Evolutionary conservation across 2,888 invertebrate genomes (phyloP).

Genomic region (Acronicta psi): DNA sequence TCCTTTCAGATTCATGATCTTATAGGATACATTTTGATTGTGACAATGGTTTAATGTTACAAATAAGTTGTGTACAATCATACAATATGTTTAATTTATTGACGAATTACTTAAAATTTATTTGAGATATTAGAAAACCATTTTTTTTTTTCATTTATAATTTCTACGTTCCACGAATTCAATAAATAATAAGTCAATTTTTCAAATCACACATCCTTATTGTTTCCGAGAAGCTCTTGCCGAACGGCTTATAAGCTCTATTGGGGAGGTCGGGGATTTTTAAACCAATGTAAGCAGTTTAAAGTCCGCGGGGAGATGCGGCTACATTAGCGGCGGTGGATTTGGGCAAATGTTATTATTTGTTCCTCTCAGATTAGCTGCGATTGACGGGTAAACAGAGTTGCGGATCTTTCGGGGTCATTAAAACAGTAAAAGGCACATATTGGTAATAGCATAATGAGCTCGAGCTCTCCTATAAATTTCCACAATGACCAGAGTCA

Average conservation of each 20-base stretch:
- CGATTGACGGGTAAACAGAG: slow-evolving; percentile 45
- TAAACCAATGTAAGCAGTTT: slow-evolving; percentile 80
- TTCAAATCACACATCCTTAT: slow-evolving; percentile 40
- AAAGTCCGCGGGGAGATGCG: slow-evolving; percentile 74
- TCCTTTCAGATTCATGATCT: no score
- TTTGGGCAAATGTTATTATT: slow-evolving; percentile 82
- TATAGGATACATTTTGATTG: no score
- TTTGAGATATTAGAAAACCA: not conserved
- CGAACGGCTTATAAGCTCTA: slow-evolving; percentile 64
- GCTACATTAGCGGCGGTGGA: slow-evolving; percentile 77
- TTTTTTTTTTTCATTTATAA: no score
- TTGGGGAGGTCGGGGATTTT: slow-evolving; percentile 70
- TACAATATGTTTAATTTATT: no score
- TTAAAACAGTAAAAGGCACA: no score
- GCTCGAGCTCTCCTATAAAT: no score
- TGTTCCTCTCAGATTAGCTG: slow-evolving; percentile 59
- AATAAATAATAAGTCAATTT: slow-evolving; percentile 23
- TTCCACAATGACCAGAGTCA: no score
- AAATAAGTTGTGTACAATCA: no score
- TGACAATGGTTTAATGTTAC: no score
- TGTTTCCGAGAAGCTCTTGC: slow-evolving; percentile 60
- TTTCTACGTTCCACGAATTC: not conserved
- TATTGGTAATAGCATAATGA: no score
- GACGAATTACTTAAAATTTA: no score
- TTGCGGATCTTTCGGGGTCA: not conserved